phyloP scores from a whole-genome alignment of 1,140 invertebrate species.

The Lamellibrachia luymesi region DNA sequence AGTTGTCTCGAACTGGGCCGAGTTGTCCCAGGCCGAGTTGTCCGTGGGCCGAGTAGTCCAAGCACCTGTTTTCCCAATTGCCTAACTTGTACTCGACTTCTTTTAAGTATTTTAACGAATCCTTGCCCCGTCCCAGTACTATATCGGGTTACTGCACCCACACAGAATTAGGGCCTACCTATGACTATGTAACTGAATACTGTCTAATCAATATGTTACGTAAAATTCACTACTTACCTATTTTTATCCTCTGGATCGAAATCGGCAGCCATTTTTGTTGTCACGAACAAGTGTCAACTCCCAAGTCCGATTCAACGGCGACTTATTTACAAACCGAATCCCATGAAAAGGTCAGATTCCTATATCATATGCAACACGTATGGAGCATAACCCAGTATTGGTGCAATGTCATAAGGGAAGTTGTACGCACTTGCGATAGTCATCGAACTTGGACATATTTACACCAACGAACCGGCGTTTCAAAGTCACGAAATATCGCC shows the following conservation, averaged over 20 bases:
- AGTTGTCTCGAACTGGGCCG: too few species aligned
- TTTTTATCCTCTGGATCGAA: constrained; percentile 1
- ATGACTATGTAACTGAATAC: background rate
- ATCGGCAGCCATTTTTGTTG: constrained; percentile 4
- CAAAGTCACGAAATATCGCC: constrained; percentile 4
- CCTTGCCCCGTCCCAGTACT: too few species aligned
- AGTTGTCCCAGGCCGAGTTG: too few species aligned
- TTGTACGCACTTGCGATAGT: background rate
- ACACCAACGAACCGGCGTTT: background rate
- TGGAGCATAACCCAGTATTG: background rate
- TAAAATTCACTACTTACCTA: background rate
- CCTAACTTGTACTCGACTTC: too few species aligned
- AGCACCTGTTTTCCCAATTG: too few species aligned
- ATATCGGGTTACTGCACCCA: too few species aligned
- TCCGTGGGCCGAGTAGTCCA: too few species aligned
- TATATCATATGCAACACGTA: background rate
- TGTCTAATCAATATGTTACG: background rate
- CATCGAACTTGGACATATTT: background rate
- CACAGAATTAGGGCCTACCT: too few species aligned
- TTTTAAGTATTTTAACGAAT: too few species aligned
- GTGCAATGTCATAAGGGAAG: background rate
- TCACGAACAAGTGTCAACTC: background rate
- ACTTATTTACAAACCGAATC: background rate
- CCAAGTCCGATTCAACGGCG: background rate
- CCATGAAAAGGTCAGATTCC: background rate